Conservation (phyloP, 2,113 vertebrate genomes). For the Anhinga anhinga region DNA sequence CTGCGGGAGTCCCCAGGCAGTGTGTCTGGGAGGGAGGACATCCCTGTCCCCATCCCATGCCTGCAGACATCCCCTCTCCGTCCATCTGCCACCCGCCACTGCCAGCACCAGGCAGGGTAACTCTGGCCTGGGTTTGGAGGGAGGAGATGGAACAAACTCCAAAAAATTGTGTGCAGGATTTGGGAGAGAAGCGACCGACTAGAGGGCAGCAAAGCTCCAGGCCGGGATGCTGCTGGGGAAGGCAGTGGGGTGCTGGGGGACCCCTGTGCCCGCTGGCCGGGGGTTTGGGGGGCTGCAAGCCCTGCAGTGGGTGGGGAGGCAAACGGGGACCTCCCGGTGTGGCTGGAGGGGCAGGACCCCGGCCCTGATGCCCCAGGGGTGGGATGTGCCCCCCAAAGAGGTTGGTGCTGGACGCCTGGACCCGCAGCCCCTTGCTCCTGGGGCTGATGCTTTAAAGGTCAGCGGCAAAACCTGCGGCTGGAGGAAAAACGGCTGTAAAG, state of each 20-base stretch:
- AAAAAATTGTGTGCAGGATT: background rate
- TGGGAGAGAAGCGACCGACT: background rate
- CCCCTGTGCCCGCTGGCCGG: rapidly evolving
- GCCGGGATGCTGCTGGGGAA: background rate
- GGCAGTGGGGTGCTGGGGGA: background rate
- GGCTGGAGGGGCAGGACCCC: background rate
- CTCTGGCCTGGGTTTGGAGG: background rate
- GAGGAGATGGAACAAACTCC: background rate
- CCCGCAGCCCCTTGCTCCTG: background rate
- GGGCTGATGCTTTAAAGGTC: background rate
- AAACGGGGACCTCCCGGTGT: background rate
- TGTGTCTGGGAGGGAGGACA: rapidly evolving
- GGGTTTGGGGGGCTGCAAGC: background rate
- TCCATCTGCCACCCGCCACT: background rate
- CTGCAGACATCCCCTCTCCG: rapidly evolving
- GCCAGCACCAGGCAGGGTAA: background rate
- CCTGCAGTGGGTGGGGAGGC: background rate
- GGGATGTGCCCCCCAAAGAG: background rate
- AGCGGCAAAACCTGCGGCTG: background rate
- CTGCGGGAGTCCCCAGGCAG: background rate
- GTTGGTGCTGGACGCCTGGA: background rate
- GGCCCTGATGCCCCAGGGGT: rapidly evolving
- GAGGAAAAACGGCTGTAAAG: background rate
- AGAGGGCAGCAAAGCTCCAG: conserved; percentile 63
- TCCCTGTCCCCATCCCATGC: background rate